Base-by-base conservation (phyloP, 2,797 vertebrate species). In the Moxostoma hubbsi region DNA sequence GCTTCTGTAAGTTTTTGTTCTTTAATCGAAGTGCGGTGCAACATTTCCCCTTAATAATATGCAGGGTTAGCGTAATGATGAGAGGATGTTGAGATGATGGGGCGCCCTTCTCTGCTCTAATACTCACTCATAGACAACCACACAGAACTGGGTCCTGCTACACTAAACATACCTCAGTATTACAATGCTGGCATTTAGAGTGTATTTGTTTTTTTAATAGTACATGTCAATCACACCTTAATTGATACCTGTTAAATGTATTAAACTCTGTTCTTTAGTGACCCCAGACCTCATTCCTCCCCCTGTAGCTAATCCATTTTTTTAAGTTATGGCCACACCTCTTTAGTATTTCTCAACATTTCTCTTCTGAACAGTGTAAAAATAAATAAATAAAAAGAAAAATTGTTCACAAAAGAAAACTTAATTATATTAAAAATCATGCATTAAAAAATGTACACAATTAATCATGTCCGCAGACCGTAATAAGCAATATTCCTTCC, bases 1-100 rank as follows among this genome's bases (percentile, higher is more conserved):
- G 89, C 85, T 87, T 89, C 87, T 92, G 88, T 90, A 53, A 10
- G 11, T 62, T 55, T 12, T 80, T 36, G 36, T 36, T 36, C 79
- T 74, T 70, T 61, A 63, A 90, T 92, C 89, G 0, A 18, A 50
- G 45, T 50, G 46, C 58, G 54, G 4, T 67, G 64, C 74, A 76
- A 76, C 88, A 92, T 93, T 93, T 92, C 91, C 88, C 89, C 86
- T 81, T 91, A 93, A 94, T 93, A 93, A 94, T 93, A 94, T 94
- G 92, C 93, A 93, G 92, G 89, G 92, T 66, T 88, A 90, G 86
- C 62, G 90, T 94, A 93, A 94, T 95, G 93, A 94, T 92, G 92
- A 89, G 92, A 92, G 93, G 92, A 92, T 89, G 92, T 92, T 92
- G 92, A 91, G 92, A 93, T 93, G 94, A 94, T 94, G 92, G 88